Evolutionary conservation across 2,797 vertebrate genomes (phyloP).

Genomic region (Amblyopsis hoosieri): DNA sequence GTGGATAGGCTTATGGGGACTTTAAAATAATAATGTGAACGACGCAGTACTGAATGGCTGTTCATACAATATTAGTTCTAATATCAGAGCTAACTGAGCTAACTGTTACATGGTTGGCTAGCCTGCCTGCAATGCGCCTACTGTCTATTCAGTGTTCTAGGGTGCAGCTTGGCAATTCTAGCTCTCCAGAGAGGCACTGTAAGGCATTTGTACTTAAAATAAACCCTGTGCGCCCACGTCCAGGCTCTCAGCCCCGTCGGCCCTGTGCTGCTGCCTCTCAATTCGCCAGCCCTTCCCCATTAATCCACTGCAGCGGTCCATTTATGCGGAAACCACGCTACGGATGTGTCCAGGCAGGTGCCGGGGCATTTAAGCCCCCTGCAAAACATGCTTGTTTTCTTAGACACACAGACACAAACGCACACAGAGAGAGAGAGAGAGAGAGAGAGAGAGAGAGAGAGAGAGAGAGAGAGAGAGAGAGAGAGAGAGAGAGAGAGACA

Average conservation of each 20-base stretch:
- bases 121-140: conserved; percentile 70
- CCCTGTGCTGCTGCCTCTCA: conserved; percentile 61
- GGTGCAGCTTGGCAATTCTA: conserved; percentile 68
- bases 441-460: conserved; percentile 20
- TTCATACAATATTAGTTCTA: conserved; percentile 48
- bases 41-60: conserved; percentile 51
- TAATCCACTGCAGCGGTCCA: conserved; percentile 73
- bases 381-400: conserved; percentile 43
- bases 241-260: conserved; percentile 63
- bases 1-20: conserved; percentile 63
- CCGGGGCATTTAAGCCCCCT: conserved; percentile 62
- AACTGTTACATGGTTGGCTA: conserved; percentile 67
- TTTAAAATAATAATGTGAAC: conserved; percentile 67
- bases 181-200: conserved; percentile 73
- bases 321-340: conserved; percentile 73
- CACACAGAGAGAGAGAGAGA: conserved; percentile 15
- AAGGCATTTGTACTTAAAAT: conserved; percentile 80
- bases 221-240: conserved; percentile 74
- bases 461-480: conserved; percentile 33
- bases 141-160: conserved; percentile 64
- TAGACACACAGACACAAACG: conserved; percentile 50
- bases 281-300: conserved; percentile 71
- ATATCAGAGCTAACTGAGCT: conserved; percentile 58
- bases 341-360: conserved; percentile 68
- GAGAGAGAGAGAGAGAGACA: conserved; percentile 46